These are phyloP conservation scores for Diorhabda elongata DNA, from an alignment of 1,140 invertebrate species.

Conservation along the genomic window DNA sequence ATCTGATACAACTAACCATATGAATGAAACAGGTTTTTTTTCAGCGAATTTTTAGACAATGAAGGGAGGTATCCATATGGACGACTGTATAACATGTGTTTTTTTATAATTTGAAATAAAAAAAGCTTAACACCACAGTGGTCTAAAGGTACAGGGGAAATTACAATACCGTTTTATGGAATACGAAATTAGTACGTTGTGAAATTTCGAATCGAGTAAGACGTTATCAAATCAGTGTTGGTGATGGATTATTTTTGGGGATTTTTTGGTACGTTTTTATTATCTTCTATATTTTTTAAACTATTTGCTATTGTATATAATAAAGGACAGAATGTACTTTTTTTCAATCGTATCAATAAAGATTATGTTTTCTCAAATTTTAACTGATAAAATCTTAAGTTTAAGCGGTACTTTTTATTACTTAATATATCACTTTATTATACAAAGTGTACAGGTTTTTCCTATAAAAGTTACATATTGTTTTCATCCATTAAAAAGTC, in stretches of 20 bases:
- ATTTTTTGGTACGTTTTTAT: conserved; percentile 19
- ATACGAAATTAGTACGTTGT: conserved; percentile 28
- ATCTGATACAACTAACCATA: conserved; percentile 35
- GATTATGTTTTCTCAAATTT: too few relatives aligned
- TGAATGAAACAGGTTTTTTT: conserved; percentile 20
- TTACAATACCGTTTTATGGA: conserved; percentile 30
- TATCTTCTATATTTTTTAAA: not conserved
- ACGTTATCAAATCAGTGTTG: conserved; percentile 1
- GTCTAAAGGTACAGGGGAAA: conserved; percentile 36
- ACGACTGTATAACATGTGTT: conserved; percentile 38
- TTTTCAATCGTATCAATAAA: too few relatives aligned
- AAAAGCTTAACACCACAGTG: conserved; percentile 41
- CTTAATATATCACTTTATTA: too few relatives aligned
- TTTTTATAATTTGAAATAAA: conserved; percentile 40
- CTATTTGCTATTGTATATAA: too few relatives aligned
- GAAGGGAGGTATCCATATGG: conserved; percentile 18
- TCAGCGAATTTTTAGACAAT: conserved; percentile 10
- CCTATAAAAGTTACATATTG: too few relatives aligned
- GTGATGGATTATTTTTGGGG: conserved; percentile 6
- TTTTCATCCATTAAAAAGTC: too few relatives aligned
- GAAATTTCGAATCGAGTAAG: conserved; percentile 12
- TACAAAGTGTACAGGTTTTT: too few relatives aligned
- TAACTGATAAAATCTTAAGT: too few relatives aligned
- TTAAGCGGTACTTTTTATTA: too few relatives aligned
- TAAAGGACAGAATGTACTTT: too few relatives aligned